Evolutionary conservation across 2,888 invertebrate species (phyloP), one percentile per base, ranked within the genome.

Genomic region (Dascillus cervinus): DNA sequence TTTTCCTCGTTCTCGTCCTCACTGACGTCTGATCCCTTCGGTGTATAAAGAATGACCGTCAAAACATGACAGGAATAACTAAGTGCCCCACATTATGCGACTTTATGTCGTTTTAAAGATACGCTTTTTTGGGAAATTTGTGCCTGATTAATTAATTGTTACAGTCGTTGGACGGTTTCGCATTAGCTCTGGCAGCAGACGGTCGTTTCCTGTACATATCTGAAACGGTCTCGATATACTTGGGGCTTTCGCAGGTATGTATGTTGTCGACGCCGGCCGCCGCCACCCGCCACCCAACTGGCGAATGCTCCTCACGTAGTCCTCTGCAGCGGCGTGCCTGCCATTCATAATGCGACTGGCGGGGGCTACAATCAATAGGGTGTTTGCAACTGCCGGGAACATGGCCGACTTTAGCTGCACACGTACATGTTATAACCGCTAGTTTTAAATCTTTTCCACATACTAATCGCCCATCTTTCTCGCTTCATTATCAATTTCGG

Each of bases 201-300:
- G 96, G 95, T 46, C 79, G 95, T 65, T 95, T 98, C 72, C 79
- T 98, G 65, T 98, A 98, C 77, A 95, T 98, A 73, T 97, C 96
- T 53, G 98, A 98, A 77, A 97, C 97, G 55, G 97, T 98, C 58
- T 98, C 97, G 64, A 95, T 97, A 69, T 97, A 97, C 75, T 80
- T 98, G 69, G 98, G 98, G 57, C 82, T 98, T 67, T 97, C 96
- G 68, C 97, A 97, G 84, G 94, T 92, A 72, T 77, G 78, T 71
- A 50, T 52, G 54, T 39, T 40, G 62, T 41, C 58, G 56, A 67
- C 70, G 68, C 64, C 55, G 49, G 49, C 60, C 61, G 60, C 61
- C 58, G 60, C 44, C 41, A 43, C 46, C 49, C 40, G 43, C 40
- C 47, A 27, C 39, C 38, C 32, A 33, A 35, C 44, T 43, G 59